A percentile compares a stretch with the other conserved stretches of the same genome.
Conservation (phyloP, 2,113 vertebrate genomes). For the Pelecanoides urinatrix region DNA sequence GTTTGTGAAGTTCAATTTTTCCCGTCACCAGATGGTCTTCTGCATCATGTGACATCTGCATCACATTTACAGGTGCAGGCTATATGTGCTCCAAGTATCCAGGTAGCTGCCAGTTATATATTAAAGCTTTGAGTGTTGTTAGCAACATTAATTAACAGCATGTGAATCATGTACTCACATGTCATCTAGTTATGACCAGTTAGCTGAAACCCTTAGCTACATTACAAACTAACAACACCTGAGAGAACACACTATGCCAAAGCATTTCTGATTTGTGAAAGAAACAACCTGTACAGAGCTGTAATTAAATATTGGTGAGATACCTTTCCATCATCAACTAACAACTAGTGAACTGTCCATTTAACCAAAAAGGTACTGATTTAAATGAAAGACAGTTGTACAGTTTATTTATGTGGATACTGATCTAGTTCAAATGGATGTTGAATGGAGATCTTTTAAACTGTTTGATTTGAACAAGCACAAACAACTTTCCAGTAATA, state of each 20-base stretch:
- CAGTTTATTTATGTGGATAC: neutral
- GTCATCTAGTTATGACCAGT: neutral
- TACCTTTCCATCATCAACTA: neutral
- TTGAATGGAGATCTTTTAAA: neutral
- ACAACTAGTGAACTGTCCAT: neutral
- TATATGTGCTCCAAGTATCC: neutral
- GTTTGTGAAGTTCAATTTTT: neutral
- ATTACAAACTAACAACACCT: neutral
- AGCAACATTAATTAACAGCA: constrained; percentile 36
- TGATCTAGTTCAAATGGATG: neutral
- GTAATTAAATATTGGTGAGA: neutral
- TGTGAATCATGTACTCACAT: neutral
- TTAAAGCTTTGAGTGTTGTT: neutral
- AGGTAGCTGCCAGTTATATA: constrained; percentile 6
- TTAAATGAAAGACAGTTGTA: neutral
- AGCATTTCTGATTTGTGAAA: neutral
- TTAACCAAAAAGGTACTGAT: neutral
- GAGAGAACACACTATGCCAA: neutral
- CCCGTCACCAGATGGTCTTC: constrained; percentile 18
- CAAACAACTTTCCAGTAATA: neutral
- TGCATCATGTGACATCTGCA: neutral
- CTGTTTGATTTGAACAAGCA: neutral
- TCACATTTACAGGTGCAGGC: constrained; percentile 4
- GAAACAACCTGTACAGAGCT: neutral
- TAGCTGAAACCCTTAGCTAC: neutral